phyloP scores from a whole-genome alignment of 2,113 vertebrate species.

The Nannospalax galili region DNA sequence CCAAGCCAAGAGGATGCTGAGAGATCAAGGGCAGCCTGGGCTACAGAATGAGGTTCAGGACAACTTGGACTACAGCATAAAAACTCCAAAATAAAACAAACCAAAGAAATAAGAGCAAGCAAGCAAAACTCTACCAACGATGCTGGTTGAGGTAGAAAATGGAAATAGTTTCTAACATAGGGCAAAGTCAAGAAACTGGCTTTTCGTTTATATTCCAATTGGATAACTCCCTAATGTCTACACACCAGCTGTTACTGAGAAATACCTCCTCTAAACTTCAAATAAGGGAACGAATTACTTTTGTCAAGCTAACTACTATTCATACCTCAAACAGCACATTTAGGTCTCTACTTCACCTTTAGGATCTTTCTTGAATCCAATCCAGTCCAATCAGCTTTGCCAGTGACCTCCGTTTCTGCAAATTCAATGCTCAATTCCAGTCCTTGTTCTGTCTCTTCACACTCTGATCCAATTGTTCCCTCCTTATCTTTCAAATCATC shows the following conservation, averaged over 20 bases:
- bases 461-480: neutral
- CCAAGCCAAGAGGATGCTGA: neutral
- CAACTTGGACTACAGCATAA: no score
- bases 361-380: neutral
- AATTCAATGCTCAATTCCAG: neutral
- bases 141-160: neutral
- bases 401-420: neutral
- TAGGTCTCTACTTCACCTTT: neutral
- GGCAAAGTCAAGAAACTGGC: neutral
- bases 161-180: neutral
- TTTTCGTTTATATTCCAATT: neutral
- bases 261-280: neutral
- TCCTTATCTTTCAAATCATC: neutral
- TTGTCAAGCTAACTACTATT: neutral
- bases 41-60: neutral
- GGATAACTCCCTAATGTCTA: neutral
- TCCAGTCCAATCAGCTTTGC: neutral
- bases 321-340: neutral
- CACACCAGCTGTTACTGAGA: neutral
- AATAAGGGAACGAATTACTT: neutral
- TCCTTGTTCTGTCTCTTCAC: no score
- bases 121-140: neutral
- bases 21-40: no score
- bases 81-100: neutral
- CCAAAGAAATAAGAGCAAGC: neutral